These are phyloP conservation scores for Platycnemis pennipes DNA, from an alignment of 2,888 invertebrate genomes.

Conservation along the genomic window DNA sequence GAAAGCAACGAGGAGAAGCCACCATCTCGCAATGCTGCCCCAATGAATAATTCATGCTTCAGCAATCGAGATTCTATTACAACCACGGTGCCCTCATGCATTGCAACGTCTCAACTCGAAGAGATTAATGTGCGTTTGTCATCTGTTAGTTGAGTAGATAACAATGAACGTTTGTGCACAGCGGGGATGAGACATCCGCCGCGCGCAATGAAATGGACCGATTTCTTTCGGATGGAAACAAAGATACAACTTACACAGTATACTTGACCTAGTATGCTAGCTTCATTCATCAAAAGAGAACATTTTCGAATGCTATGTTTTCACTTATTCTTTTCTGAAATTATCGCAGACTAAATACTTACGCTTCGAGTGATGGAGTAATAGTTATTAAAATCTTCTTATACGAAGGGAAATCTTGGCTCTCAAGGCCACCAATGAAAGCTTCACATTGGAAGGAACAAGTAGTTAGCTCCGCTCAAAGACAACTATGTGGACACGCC, in stretches of 20 bases:
- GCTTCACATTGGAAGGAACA: background rate
- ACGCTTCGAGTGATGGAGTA: too few relatives aligned
- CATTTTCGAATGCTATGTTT: background rate
- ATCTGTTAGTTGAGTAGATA: constrained; percentile 7
- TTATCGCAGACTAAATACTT: background rate
- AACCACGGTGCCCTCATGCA: background rate
- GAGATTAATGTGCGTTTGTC: constrained; percentile 1
- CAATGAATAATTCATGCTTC: background rate
- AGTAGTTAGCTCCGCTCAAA: background rate
- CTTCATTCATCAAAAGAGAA: background rate
- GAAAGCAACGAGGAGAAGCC: background rate
- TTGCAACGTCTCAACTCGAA: background rate
- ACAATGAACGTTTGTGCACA: background rate
- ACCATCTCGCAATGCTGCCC: background rate
- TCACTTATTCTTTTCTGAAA: background rate
- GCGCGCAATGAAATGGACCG: background rate
- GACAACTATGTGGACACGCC: background rate
- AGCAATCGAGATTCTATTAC: background rate
- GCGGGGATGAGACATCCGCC: background rate
- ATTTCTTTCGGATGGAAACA: background rate
- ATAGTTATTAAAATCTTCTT: background rate
- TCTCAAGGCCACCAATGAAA: background rate
- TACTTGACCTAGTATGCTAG: background rate
- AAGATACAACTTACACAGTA: background rate
- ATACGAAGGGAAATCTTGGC: background rate